A percentile compares a stretch with the other conserved stretches of the same genome.
phyloP scores from a whole-genome alignment of 2,888 invertebrate species.

The Apotomis turbidana region DNA sequence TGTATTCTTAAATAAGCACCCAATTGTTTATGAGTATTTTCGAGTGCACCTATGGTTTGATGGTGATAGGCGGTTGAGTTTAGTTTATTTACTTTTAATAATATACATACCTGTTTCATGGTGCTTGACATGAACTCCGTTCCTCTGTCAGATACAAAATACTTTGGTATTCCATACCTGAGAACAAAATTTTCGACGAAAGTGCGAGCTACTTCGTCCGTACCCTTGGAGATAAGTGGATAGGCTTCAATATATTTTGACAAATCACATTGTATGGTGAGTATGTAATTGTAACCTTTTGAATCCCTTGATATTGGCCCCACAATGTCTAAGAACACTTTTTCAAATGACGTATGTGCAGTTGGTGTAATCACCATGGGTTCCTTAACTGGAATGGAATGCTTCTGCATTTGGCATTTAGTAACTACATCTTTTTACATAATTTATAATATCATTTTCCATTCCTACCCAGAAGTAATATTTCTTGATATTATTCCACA shows the following conservation, averaged over 20 bases:
- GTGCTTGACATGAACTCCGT: conserved; percentile 41
- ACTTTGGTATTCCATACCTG: conserved; percentile 10
- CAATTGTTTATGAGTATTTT: conserved; percentile 35
- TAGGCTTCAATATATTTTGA: conserved; percentile 43
- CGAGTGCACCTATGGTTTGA: conserved; percentile 22
- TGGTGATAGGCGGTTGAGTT: conserved; percentile 38
- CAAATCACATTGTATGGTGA: conserved; percentile 1
- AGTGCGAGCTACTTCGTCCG: conserved; percentile 34
- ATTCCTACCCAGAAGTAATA: conserved; percentile 35
- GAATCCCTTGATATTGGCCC: conserved; percentile 21
- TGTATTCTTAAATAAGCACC: conserved; percentile 34
- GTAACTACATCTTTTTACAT: conserved; percentile 42
- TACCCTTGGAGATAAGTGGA: conserved; percentile 38
- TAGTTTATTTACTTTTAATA: conserved; percentile 38
- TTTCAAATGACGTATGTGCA: conserved; percentile 44
- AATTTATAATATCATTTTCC: conserved; percentile 42
- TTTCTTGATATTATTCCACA: conserved; percentile 37
- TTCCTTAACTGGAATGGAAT: conserved; percentile 31
- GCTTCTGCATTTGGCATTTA: conserved; percentile 44
- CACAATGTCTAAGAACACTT: conserved; percentile 46
- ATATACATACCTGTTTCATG: conserved; percentile 41
- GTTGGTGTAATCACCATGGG: conserved; percentile 45
- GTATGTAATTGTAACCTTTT: neutral
- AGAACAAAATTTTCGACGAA: conserved; percentile 45
- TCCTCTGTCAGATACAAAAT: conserved; percentile 21